Conservation (phyloP, 1,140 invertebrate genomes). For the Cydia splendana region DNA sequence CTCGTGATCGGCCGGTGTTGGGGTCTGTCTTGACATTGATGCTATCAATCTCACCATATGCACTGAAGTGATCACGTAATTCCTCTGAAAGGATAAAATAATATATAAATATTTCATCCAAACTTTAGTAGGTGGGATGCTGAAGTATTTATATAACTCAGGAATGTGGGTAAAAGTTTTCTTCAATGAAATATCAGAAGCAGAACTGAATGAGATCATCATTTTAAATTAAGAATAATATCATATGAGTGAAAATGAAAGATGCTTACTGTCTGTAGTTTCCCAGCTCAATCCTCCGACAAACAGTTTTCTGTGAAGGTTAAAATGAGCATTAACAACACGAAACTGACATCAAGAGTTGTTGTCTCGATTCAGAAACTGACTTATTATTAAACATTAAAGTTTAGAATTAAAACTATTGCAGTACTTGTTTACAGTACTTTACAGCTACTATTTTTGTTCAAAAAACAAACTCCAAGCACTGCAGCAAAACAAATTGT, state of each 20-base stretch:
- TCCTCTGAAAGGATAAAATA: constrained; percentile 89
- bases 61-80: constrained; percentile 93
- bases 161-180: constrained; percentile 73
- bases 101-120: constrained; percentile 48
- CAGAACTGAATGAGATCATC: constrained; percentile 80
- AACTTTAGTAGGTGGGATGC: constrained; percentile 12
- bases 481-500: constrained; percentile 81
- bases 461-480: constrained; percentile 80
- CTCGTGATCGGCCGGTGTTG: constrained; percentile 92
- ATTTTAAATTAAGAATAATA: constrained; percentile 45
- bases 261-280: constrained; percentile 96
- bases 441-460: constrained; percentile 79
- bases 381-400: constrained; percentile 69
- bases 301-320: constrained; percentile 96
- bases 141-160: constrained; percentile 45
- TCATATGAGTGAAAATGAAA: constrained; percentile 37
- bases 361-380: constrained; percentile 68
- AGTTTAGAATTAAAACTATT: constrained; percentile 79
- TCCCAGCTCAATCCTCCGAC: constrained; percentile 98
- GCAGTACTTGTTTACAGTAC: constrained; percentile 82
- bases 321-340: constrained; percentile 68
- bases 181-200: constrained; percentile 78
- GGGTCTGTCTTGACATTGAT: constrained; percentile 97
- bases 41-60: constrained; percentile 95
- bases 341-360: constrained; percentile 44